Percentiles rank a stretch among this genome's conserved stretches.
Evolutionary conservation across 2,113 vertebrate species (phyloP).

Genomic region (Falco punctatus): DNA sequence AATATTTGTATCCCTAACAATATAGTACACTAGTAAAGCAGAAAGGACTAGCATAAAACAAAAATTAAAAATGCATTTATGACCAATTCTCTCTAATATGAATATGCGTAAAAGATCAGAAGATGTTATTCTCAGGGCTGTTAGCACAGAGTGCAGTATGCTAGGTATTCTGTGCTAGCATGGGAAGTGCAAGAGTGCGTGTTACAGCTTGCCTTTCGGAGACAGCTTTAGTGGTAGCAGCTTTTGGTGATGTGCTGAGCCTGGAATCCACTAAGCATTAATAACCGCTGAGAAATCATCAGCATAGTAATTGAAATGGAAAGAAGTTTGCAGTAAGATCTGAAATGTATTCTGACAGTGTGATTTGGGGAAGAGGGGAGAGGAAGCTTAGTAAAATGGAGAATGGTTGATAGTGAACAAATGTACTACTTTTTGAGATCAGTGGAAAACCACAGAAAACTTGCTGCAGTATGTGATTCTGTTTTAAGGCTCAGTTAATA

Average conservation of each 20-base stretch:
- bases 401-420: neutral
- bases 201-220: neutral
- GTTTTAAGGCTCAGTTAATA: neutral
- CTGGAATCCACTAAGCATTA: neutral
- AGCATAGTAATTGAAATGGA: neutral
- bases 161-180: neutral
- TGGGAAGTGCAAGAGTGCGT: neutral
- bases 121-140: neutral
- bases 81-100: neutral
- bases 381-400: neutral
- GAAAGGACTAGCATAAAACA: neutral
- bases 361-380: neutral
- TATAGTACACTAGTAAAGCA: neutral
- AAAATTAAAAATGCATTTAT: neutral
- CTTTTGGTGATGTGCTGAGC: neutral
- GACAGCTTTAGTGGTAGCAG: neutral
- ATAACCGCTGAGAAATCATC: neutral
- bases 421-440: neutral
- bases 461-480: neutral
- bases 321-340: neutral
- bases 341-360: rapidly evolving
- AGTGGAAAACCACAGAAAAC: neutral
- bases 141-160: neutral
- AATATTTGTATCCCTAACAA: neutral
- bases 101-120: neutral